A percentile compares a stretch with the other conserved stretches of the same genome.
These are phyloP conservation scores for Frieseomelitta varia DNA, from an alignment of 1,140 invertebrate genomes.

Conservation along the genomic window DNA sequence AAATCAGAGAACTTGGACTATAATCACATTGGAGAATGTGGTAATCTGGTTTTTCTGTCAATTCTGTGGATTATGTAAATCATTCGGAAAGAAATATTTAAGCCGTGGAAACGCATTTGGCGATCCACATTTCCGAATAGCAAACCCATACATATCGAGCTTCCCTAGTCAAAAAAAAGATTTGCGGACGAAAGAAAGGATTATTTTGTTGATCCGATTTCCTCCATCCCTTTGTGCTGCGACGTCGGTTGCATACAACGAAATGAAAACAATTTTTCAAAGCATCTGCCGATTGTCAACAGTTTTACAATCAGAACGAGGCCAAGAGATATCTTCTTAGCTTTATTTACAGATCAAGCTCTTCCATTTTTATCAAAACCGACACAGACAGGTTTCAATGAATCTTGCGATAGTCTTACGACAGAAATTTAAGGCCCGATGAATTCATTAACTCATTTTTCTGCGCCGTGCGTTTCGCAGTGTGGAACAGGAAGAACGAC, in stretches of 20 bases:
- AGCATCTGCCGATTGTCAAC: conserved; percentile 19
- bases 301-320: neutral
- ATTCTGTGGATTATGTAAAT: conserved; percentile 51
- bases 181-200: conserved; percentile 21
- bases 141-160: neutral
- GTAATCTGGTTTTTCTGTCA: conserved; percentile 18
- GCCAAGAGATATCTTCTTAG: neutral
- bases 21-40: neutral
- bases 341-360: neutral
- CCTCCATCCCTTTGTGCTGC: neutral
- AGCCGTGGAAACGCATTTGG: conserved; percentile 21
- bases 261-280: conserved; percentile 21
- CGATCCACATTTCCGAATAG: conserved; percentile 33
- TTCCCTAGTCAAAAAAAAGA: conserved; percentile 19
- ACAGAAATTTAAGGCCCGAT: neutral
- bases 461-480: neutral
- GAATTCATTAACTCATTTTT: neutral
- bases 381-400: neutral
- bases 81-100: neutral
- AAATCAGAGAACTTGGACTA: neutral
- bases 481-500: conserved; percentile 59
- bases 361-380: neutral
- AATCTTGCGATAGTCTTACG: neutral
- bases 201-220: conserved; percentile 43
- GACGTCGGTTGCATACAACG: neutral